Evolutionary conservation across 2,888 invertebrate genomes (phyloP), one percentile per base, ranked within the genome.

Genomic region (Drosophila recens): DNA sequence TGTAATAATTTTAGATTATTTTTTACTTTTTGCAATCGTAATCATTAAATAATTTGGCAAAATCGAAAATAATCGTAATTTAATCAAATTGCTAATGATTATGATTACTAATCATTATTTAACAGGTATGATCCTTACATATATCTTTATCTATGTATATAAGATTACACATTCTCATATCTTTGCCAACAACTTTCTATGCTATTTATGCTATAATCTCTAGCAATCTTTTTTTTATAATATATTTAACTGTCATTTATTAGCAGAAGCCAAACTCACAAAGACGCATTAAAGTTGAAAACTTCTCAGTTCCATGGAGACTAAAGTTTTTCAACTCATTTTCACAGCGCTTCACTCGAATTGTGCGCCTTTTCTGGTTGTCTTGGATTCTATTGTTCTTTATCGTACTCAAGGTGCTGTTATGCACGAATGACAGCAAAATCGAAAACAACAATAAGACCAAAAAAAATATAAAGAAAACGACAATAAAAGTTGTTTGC

Each of bases 381-480:
- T 36, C 53, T 42, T 42, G 13, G 20, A 38, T 56, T 9, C 30
- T 59, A 79, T 70, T 76, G 76, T 66, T 69, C 62, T 76, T 58
- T 43, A 43, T 13, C 15, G 43, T 62, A 5, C 70, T 77, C 77
- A 77, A 77, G 77, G 72, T 62, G 48, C 23, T 65, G 77, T 66
- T 68, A 52, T 59, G 63, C 77, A 65, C 67, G 71, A 75, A 52
- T 76, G 62, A 11, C 51, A 52, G 15, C 63, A 27, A 75, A 74
- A 61, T 53, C 68, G 43, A 61, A 51, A 45, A 49, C 40, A 49
- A 53, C 9, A 57, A 43, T 1, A 43, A 48, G 9, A 3, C 30
- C 13, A n/a, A 33, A 43, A 46, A 45, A 42, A 46, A 51, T 40
- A 48, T 6, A 45, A 17, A 36, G 17, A n/a, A 36, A 42, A n/a